phyloP scores from a whole-genome alignment of 2,797 vertebrate genomes.

The Botia kubotai region DNA sequence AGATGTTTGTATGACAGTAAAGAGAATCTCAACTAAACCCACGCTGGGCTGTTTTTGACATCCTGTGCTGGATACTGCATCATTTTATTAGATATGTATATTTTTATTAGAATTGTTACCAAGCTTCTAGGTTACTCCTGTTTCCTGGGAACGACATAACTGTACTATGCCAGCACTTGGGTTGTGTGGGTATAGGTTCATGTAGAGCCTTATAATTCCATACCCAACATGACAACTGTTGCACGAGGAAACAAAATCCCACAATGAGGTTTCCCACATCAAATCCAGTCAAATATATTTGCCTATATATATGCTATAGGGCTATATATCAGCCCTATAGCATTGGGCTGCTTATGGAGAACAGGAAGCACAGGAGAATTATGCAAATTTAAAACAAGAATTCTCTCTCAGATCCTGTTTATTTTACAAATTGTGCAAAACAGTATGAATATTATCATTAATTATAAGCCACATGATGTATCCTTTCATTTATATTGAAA shows the following conservation, averaged over 20 bases:
- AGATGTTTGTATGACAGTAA: neutral
- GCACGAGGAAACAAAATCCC: neutral
- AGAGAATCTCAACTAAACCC: neutral
- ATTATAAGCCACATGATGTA: neutral
- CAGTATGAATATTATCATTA: neutral
- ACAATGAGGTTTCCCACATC: neutral
- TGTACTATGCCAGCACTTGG: conserved; percentile 1
- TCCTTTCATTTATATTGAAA: neutral
- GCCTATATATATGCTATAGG: neutral
- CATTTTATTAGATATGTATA: neutral
- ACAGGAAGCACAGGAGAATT: neutral
- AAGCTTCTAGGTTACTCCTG: conserved; percentile 24
- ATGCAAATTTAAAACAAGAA: conserved; percentile 10
- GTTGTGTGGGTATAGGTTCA: conserved; percentile 23
- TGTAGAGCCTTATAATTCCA: neutral
- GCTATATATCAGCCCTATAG: neutral
- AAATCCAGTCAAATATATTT: conserved; percentile 11
- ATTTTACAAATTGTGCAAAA: neutral
- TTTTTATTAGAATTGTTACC: conserved; percentile 10
- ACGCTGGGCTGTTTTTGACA: neutral
- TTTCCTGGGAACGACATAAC: conserved; percentile 36
- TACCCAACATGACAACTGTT: conserved; percentile 27
- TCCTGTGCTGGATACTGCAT: neutral
- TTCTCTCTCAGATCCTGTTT: neutral
- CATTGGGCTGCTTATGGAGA: neutral